A percentile compares a stretch with the other conserved stretches of the same genome.
phyloP scores from a whole-genome alignment of 2,113 vertebrate species.

The Python bivittatus region DNA sequence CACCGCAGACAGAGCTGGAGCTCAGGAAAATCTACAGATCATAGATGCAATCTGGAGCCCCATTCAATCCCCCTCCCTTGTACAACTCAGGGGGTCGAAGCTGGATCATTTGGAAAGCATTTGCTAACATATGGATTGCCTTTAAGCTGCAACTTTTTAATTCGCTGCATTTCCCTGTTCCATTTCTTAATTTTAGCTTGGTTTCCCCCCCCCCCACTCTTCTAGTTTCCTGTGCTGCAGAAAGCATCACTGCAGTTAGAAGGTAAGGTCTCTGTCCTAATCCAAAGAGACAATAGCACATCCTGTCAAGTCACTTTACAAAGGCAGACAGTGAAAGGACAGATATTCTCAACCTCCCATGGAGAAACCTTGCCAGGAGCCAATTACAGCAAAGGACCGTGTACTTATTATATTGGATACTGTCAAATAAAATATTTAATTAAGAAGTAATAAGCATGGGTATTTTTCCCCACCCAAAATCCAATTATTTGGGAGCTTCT shows the following conservation, averaged over 20 bases:
- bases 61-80: constrained; percentile 30
- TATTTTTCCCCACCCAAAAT: neutral
- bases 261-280: constrained; percentile 18
- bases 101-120: constrained; percentile 80
- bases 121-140: constrained; percentile 84
- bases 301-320: constrained; percentile 56
- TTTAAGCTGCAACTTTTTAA: constrained; percentile 79
- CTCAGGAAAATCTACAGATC: constrained; percentile 62
- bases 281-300: constrained; percentile 62
- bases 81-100: constrained; percentile 57
- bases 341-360: constrained; percentile 64
- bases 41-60: constrained; percentile 52
- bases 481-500: neutral
- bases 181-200: constrained; percentile 64
- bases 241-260: constrained; percentile 21
- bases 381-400: constrained; percentile 17
- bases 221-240: constrained; percentile 16
- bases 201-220: constrained; percentile 37
- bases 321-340: constrained; percentile 60
- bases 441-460: neutral
- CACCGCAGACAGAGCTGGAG: constrained; percentile 54
- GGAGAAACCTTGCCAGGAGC: constrained; percentile 12
- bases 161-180: constrained; percentile 77
- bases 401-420: neutral
- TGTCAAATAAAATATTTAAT: constrained; percentile 15